A percentile compares a stretch with the other conserved stretches of the same genome.
These are phyloP conservation scores for Drosophila melanosoma DNA, from an alignment of 2,888 invertebrate genomes.

Conservation along the genomic window DNA sequence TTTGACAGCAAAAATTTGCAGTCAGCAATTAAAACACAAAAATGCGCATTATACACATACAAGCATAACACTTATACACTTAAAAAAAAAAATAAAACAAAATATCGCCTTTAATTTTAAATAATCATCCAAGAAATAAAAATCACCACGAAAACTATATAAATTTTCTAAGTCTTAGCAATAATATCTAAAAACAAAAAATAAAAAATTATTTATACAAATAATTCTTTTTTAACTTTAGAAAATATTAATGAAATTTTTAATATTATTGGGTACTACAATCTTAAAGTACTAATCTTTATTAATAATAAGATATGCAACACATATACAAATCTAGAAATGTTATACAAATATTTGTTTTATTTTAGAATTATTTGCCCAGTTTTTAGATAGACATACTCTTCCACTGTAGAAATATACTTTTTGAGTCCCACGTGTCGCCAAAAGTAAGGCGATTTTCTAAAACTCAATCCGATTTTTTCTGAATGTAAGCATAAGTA, in stretches of 20 bases:
- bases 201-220: not conserved
- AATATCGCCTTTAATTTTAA: not conserved
- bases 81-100: not conserved
- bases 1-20: conserved; percentile 9
- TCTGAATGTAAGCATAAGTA: not conserved
- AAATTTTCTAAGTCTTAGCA: not conserved
- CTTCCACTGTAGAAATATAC: not conserved
- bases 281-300: not conserved
- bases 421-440: too few relatives aligned
- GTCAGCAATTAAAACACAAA: conserved; percentile 11
- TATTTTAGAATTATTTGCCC: not conserved
- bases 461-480: too few relatives aligned
- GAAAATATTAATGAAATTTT: not conserved
- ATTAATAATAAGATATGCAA: not conserved
- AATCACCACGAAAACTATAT: not conserved
- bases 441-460: not conserved
- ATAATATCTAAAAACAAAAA: not conserved
- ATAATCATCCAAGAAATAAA: not conserved
- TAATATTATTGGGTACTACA: not conserved
- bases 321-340: not conserved
- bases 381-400: not conserved
- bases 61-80: not conserved
- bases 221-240: too few relatives aligned
- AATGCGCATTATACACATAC: not conserved
- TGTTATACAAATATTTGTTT: not conserved